Percentiles rank a stretch among this genome's conserved stretches.
Conservation (phyloP, 2,888 invertebrate genomes). For the Erebia epiphron region DNA sequence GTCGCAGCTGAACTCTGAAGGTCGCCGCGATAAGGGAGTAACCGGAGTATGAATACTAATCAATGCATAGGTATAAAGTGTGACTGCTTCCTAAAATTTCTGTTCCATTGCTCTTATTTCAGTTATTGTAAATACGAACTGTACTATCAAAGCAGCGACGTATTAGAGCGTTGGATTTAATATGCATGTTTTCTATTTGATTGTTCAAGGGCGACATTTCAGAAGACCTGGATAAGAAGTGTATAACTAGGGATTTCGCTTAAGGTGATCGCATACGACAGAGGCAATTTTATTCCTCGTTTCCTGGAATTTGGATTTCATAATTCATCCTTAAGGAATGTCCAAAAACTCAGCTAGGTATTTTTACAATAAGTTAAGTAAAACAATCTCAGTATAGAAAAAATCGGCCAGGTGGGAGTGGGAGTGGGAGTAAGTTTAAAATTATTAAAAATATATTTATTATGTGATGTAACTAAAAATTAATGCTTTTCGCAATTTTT, state of each 20-base stretch:
- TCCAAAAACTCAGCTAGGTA: too few species aligned
- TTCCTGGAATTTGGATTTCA: too few species aligned
- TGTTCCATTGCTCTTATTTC: slow-evolving; percentile 19
- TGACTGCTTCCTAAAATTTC: slow-evolving; percentile 15
- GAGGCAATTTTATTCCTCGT: too few species aligned
- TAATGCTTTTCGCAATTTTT: too few species aligned
- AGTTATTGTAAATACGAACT: neutral
- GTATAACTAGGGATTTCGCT: neutral
- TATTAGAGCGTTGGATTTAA: neutral
- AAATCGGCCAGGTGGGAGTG: too few species aligned
- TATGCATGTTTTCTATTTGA: neutral
- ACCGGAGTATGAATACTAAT: slow-evolving; percentile 33
- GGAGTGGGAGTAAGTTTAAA: too few species aligned
- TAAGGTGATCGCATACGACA: neutral
- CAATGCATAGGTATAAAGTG: slow-evolving; percentile 23
- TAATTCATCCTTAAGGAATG: too few species aligned
- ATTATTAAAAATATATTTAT: too few species aligned
- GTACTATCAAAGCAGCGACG: slow-evolving; percentile 3
- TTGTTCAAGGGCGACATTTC: neutral
- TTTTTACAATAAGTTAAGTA: too few species aligned
- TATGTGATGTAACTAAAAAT: too few species aligned
- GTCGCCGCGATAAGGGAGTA: slow-evolving; percentile 29
- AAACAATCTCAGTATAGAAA: neutral
- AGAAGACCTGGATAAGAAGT: neutral
- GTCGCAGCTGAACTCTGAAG: slow-evolving; percentile 28